Conservation (phyloP, 2,888 invertebrate species). For the Calephelis perditalis region DNA sequence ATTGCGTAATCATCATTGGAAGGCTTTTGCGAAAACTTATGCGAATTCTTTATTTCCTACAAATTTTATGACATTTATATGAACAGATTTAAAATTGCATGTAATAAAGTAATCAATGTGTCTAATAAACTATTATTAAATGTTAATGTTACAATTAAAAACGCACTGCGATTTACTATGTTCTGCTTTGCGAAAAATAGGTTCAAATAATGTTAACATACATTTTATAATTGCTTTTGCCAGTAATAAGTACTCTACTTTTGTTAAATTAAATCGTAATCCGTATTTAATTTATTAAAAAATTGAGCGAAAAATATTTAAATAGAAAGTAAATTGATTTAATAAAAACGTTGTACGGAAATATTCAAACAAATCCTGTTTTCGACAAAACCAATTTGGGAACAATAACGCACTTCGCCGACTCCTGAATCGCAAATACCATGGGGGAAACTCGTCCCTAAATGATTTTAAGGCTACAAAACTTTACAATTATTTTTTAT, state of each 20-base stretch:
- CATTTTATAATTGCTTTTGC: slow-evolving; percentile 24
- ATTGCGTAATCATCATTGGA: slow-evolving; percentile 17
- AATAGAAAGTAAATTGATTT: neutral
- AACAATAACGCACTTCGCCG: slow-evolving; percentile 23
- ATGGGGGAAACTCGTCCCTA: slow-evolving; percentile 22
- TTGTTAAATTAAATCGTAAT: too few species aligned
- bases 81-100: slow-evolving; percentile 14
- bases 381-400: slow-evolving; percentile 23
- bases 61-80: slow-evolving; percentile 13
- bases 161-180: slow-evolving; percentile 49
- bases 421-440: slow-evolving; percentile 23
- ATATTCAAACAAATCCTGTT: slow-evolving; percentile 19
- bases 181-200: slow-evolving; percentile 57
- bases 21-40: slow-evolving; percentile 56
- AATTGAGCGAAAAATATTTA: too few species aligned
- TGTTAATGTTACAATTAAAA: neutral
- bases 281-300: too few species aligned
- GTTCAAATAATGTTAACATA: slow-evolving; percentile 43
- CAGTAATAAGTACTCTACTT: too few species aligned
- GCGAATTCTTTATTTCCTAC: slow-evolving; percentile 38
- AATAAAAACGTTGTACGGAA: slow-evolving; percentile 2
- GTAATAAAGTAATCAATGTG: neutral
- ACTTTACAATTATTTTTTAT: slow-evolving; percentile 13
- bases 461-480: slow-evolving; percentile 21
- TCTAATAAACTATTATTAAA: too few species aligned